Conservation (phyloP, 2,888 invertebrate species). For the Brenthis ino region DNA sequence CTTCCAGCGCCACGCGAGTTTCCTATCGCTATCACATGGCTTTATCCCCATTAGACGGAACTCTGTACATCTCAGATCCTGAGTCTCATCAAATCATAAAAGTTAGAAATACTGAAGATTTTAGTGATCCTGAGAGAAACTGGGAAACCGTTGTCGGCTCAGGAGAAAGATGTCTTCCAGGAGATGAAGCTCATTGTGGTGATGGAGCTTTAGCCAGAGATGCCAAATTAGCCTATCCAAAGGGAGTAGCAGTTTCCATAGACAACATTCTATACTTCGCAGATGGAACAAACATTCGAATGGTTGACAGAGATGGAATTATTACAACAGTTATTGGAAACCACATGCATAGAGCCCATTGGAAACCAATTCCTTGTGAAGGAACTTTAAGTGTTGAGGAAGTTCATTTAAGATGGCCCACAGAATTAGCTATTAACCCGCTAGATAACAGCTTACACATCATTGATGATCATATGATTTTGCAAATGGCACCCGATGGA, state of each 20-base stretch:
- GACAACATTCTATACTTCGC: constrained; percentile 97
- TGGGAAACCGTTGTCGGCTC: constrained; percentile 98
- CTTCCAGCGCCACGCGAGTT: constrained; percentile 92
- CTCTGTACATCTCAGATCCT: constrained; percentile 97
- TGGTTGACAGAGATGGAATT: constrained; percentile 95
- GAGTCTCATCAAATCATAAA: constrained; percentile 96
- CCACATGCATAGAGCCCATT: constrained; percentile 95
- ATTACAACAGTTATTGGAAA: constrained; percentile 96
- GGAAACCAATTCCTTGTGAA: constrained; percentile 96
- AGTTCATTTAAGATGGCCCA: constrained; percentile 97
- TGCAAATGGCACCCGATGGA: constrained; percentile 95
- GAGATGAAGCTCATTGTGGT: constrained; percentile 97
- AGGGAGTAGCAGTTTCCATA: constrained; percentile 96
- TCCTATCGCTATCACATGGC: constrained; percentile 99
- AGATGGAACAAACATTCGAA: constrained; percentile 96
- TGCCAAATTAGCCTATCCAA: constrained; percentile 97
- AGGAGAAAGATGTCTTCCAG: constrained; percentile 95
- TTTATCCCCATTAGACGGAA: constrained; percentile 95
- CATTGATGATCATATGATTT: constrained; percentile 97
- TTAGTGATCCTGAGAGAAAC: constrained; percentile 93
- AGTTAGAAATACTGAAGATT: constrained; percentile 91
- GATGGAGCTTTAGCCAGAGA: constrained; percentile 96
- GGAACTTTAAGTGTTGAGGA: constrained; percentile 95
- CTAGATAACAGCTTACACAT: constrained; percentile 97
- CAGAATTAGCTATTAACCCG: constrained; percentile 96